Evolutionary conservation across 2,888 invertebrate genomes (phyloP).

Genomic region (Opisthograptis luteolata): DNA sequence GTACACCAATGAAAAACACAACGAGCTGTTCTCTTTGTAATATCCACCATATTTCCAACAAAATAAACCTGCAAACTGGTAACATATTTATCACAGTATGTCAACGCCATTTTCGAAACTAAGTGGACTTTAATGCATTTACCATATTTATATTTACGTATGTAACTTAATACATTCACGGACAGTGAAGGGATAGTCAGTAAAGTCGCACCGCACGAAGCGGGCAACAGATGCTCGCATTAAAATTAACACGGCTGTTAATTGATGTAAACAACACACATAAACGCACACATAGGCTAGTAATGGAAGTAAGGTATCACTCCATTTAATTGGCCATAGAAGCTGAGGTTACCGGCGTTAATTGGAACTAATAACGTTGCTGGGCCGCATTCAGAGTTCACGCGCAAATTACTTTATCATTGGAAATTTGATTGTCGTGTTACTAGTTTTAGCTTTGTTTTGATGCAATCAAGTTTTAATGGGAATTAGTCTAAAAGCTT

Average conservation of each 20-base stretch:
- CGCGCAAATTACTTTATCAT: conserved; percentile 54
- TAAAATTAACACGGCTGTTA: conserved; percentile 76
- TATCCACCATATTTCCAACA: neutral
- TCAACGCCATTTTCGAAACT: neutral
- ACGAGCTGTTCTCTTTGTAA: neutral
- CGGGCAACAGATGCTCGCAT: conserved; percentile 61
- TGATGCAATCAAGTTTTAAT: neutral
- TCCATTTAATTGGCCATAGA: conserved; percentile 81
- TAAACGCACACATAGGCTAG: conserved; percentile 39
- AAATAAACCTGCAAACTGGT: neutral
- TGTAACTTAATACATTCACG: conserved; percentile 24
- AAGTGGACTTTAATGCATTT: conserved; percentile 5
- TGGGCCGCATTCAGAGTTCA: conserved; percentile 63
- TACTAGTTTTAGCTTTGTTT: neutral
- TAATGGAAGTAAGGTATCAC: conserved; percentile 83
- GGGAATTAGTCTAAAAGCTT: conserved; percentile 6
- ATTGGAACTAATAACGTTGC: conserved; percentile 79
- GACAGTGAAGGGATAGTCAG: conserved; percentile 41
- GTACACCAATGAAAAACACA: neutral
- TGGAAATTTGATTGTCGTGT: conserved; percentile 47
- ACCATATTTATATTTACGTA: neutral
- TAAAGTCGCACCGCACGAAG: conserved; percentile 51
- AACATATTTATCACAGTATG: conserved; percentile 2
- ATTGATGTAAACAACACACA: conserved; percentile 79
- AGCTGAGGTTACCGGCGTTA: conserved; percentile 79